Evolutionary conservation across 2,797 vertebrate species (phyloP), one percentile per base, ranked within the genome.

Genomic region (Margarornis squamiger): DNA sequence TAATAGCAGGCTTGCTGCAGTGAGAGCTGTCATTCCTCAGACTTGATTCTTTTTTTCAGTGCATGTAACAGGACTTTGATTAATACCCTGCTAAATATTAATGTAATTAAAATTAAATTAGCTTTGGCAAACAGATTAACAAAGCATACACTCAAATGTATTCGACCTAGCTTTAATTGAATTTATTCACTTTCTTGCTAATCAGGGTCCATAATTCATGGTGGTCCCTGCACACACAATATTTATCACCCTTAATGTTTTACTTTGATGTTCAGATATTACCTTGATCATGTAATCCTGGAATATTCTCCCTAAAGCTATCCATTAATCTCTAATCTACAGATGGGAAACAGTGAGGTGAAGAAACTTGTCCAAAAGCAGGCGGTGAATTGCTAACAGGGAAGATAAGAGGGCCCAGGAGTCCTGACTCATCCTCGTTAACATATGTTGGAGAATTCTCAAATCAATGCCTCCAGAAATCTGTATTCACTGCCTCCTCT

Each of bases 21-120:
- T 66, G 59, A 55, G 82, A 91, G 57, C 66, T 95, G 68, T 85
- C 95, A 90, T 45, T 88, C 39, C 84, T 94, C 59, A 83, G 57
- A 95, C 82, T 91, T 79, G 43, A 94, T 73, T 94, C 77, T 46
- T 92, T 88, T 88, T 90, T 75, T 74, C 65, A 88, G 19, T 91
- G 71, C 80, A 84, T 61, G 54, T 74, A 95, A 90, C 73, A 90
- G 54, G 61, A 86, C 87, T 92, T 90, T 93, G 86, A 96, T 92
- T 94, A 92, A 91, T 93, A 90, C 29, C 46, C 90, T 95, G 77
- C 59, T 91, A 90, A 94, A 97, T 96, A 97, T 93, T 91, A 97
- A 95, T 92, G 93, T 93, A 97, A 97, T 97, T 97, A 97, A 97
- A 97, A 86, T 90, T 88, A 97, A 96, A 89, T 85, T 95, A 93